Evolutionary conservation across 2,113 vertebrate species (phyloP), one percentile per base, ranked within the genome.

Genomic region (Vimba vimba): DNA sequence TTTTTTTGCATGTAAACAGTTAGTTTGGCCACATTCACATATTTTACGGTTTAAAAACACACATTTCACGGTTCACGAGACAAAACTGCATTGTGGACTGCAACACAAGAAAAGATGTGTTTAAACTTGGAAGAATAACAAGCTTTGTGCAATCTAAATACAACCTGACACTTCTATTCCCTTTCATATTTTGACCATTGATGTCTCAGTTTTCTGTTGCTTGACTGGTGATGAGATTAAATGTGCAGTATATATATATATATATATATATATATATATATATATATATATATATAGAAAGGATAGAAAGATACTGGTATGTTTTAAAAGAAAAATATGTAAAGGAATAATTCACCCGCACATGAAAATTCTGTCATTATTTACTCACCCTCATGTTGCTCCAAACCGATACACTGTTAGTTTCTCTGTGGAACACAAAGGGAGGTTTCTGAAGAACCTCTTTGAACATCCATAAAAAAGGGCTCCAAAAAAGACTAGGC

Each of bases 1-100:
- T 85, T 86, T 90, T 91, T 87, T 89, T 92, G 85, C 90, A 90
- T 85, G 86, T 74, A 62, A 89, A 88, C 84, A 89, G 85, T 92
- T 91, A 91, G 82, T 91, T 91, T 89, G 86, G 81, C 45, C 60
- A 55, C 85, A 68, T 87, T 87, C 83, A 82, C 33, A 45, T 91
- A 23, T 21, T 73, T 79, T 59, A 33, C 2, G 12, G 27, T 52
- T 79, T 71, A 79, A 30, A 62, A 64, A 60, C 45, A 62, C 30
- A 66, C 6, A 52, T 52, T 82, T 69, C 19, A n/a, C 52, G 11
- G 25, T 69, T n/a, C n/a, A n/a, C n/a, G 17, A 21, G 25, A 33
- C 21, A 12, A 78, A 59, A 60, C 13, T 82, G 60, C 17, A 68
- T 82, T 52, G 27, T 33, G 45, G 19, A 68, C 39, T 13, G 27